Evolutionary conservation across 2,797 vertebrate genomes (phyloP).

Genomic region (Gallinago nigripennis): DNA sequence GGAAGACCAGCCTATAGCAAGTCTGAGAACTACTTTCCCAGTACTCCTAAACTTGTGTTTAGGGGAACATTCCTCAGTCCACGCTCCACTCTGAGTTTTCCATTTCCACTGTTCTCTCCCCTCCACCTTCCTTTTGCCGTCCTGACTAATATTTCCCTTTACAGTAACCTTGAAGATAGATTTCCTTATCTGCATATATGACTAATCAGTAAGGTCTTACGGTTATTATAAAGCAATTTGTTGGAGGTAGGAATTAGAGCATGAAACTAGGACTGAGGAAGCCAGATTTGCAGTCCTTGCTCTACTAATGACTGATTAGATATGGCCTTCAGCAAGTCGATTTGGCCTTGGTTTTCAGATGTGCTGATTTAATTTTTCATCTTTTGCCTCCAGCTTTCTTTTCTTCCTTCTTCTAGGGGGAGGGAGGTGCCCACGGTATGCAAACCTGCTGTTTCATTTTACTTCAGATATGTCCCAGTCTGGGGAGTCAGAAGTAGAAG

Average conservation of each 20-base stretch:
- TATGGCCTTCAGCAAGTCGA: constrained; percentile 42
- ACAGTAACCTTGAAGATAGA: constrained; percentile 9
- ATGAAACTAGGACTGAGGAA: constrained; percentile 7
- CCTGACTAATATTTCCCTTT: constrained; percentile 5
- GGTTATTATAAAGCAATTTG: constrained; percentile 49
- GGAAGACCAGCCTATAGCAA: not conserved
- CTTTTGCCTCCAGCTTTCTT: not conserved
- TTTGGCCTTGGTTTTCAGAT: constrained; percentile 29
- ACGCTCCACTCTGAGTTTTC: not conserved
- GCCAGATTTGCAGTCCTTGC: constrained; percentile 20
- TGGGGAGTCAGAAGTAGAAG: not conserved
- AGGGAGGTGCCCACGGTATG: not conserved
- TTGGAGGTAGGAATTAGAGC: constrained; percentile 42
- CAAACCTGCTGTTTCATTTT: not conserved
- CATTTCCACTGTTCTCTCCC: not conserved
- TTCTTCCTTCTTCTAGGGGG: not conserved
- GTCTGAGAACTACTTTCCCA: not conserved
- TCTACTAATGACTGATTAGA: constrained; percentile 31
- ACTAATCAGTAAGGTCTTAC: constrained; percentile 41
- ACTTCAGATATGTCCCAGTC: not conserved
- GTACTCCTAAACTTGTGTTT: not conserved
- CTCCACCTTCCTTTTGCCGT: not conserved
- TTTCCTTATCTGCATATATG: constrained; percentile 40
- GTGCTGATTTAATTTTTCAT: not conserved
- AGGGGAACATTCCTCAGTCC: not conserved